These are phyloP conservation scores for Pseudorasbora parva DNA, from an alignment of 2,113 vertebrate genomes.

Conservation along the genomic window DNA sequence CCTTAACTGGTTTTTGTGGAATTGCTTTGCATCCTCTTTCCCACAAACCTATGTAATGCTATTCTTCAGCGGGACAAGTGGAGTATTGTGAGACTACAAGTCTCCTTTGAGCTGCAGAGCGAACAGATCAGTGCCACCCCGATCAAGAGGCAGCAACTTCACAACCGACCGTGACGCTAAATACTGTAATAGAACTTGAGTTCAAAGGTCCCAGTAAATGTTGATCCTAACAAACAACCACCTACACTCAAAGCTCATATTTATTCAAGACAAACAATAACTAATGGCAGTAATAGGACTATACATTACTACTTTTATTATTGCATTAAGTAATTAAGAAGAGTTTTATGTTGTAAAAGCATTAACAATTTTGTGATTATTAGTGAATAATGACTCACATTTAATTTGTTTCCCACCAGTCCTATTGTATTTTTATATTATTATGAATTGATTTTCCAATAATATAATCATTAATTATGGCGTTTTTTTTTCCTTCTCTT, in stretches of 20 bases:
- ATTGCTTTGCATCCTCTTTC: slow-evolving; percentile 44
- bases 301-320: no score
- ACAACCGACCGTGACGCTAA: slow-evolving; percentile 36
- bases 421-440: neutral
- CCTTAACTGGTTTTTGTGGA: slow-evolving; percentile 54
- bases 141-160: slow-evolving; percentile 34
- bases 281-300: neutral
- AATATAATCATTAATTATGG: no score
- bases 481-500: no score
- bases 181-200: slow-evolving; percentile 48
- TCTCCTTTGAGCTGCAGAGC: slow-evolving; percentile 38
- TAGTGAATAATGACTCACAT: neutral
- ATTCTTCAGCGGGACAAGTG: slow-evolving; percentile 50
- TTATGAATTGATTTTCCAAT: no score
- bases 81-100: slow-evolving; percentile 47
- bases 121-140: slow-evolving; percentile 45
- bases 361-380: neutral
- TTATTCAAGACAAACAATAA: neutral
- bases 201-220: slow-evolving; percentile 36
- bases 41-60: slow-evolving; percentile 36
- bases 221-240: slow-evolving; percentile 51
- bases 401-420: neutral
- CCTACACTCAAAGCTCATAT: neutral
- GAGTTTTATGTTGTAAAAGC: neutral
- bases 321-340: no score